Evolutionary conservation across 2,888 invertebrate genomes (phyloP).

Genomic region (Strigamia maritima): DNA sequence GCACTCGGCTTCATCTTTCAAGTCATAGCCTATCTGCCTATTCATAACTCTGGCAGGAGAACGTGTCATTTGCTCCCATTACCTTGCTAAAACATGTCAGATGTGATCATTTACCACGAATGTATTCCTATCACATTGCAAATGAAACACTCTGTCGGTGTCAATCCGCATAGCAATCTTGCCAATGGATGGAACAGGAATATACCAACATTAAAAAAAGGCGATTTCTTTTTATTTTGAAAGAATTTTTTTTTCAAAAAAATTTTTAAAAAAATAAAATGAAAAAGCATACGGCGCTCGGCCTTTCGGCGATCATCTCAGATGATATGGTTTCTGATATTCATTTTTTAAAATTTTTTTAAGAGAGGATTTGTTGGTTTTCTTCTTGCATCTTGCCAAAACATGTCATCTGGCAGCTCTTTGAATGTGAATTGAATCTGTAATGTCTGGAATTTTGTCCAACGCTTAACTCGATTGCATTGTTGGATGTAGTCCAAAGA

Average conservation of each 20-base stretch:
- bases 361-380: constrained; percentile 8
- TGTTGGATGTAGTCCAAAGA: not conserved
- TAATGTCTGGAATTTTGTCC: constrained; percentile 14
- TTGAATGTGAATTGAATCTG: constrained; percentile 17
- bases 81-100: constrained; percentile 40
- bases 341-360: not conserved
- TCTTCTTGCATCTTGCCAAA: constrained; percentile 24
- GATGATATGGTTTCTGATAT: not conserved
- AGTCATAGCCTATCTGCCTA: constrained; percentile 40
- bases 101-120: constrained; percentile 39
- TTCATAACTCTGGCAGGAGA: constrained; percentile 39
- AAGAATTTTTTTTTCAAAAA: not conserved
- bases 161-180: constrained; percentile 37
- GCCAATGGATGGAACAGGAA: constrained; percentile 13
- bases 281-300: not conserved
- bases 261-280: not conserved
- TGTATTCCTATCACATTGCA: constrained; percentile 38
- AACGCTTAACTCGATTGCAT: not conserved
- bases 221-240: not conserved
- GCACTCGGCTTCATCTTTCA: constrained; percentile 37
- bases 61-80: constrained; percentile 40
- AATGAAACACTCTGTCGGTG: constrained; percentile 39
- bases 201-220: constrained; percentile 23
- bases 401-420: constrained; percentile 11
- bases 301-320: not conserved